These are phyloP conservation scores for Apodemia zela DNA, from an alignment of 2,888 invertebrate genomes.

Conservation along the genomic window DNA sequence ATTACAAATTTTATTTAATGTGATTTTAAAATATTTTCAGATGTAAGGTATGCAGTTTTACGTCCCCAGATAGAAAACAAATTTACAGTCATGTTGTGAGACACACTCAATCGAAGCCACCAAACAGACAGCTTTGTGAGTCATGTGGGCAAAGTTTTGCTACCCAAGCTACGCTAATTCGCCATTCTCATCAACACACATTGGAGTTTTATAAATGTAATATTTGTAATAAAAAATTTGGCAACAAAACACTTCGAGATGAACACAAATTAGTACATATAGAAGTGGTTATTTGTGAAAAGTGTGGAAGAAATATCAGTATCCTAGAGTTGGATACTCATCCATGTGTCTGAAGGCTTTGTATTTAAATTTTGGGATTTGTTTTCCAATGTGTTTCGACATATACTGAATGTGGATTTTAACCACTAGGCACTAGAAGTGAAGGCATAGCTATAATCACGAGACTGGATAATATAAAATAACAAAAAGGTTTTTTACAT, in stretches of 20 bases:
- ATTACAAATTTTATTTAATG: no score
- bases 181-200: slow-evolving; percentile 52
- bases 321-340: slow-evolving; percentile 47
- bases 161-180: slow-evolving; percentile 47
- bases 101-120: slow-evolving; percentile 56
- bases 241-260: slow-evolving; percentile 41
- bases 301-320: slow-evolving; percentile 56
- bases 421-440: background rate
- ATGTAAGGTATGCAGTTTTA: slow-evolving; percentile 81
- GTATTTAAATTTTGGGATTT: background rate
- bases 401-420: background rate
- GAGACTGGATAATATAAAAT: background rate
- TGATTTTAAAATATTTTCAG: slow-evolving; percentile 42
- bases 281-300: slow-evolving; percentile 61
- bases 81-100: slow-evolving; percentile 80
- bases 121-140: slow-evolving; percentile 60
- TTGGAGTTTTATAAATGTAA: slow-evolving; percentile 41
- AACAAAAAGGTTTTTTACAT: no score
- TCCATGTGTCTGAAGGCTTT: slow-evolving; percentile 39
- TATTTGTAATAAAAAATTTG: slow-evolving; percentile 48
- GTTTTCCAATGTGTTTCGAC: background rate
- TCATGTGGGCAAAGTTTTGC: slow-evolving; percentile 66
- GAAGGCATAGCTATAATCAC: background rate
- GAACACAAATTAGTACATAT: slow-evolving; percentile 49
- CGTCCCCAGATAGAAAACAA: slow-evolving; percentile 76